These are phyloP conservation scores for Cephalotes varians DNA, from an alignment of 2,888 invertebrate genomes.

Conservation along the genomic window DNA sequence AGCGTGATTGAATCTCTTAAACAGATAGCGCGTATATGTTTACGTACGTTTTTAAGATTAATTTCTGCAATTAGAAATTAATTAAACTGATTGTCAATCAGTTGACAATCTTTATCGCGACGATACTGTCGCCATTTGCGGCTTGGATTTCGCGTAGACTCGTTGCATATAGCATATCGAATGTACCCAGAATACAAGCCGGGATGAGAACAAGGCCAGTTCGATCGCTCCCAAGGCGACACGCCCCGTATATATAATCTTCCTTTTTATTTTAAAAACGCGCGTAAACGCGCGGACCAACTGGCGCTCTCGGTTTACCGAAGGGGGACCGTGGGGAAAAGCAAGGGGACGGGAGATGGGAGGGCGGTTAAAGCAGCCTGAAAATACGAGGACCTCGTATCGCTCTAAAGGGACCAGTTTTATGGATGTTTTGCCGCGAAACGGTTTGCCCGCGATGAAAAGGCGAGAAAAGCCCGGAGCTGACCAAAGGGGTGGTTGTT, in stretches of 20 bases:
- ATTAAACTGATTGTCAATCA: not conserved
- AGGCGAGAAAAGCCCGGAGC: slow-evolving; percentile 53
- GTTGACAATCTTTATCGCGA: not conserved
- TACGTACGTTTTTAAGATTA: not conserved
- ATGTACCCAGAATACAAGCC: slow-evolving; percentile 12
- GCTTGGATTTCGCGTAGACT: slow-evolving; percentile 26
- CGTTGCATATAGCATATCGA: slow-evolving; percentile 26
- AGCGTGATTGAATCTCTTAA: not conserved
- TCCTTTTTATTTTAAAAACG: slow-evolving; percentile 57
- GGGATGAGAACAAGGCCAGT: not conserved
- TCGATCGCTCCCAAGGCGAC: slow-evolving; percentile 41
- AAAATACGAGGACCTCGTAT: slow-evolving; percentile 57
- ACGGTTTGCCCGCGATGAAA: slow-evolving; percentile 50
- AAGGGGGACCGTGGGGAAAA: not conserved
- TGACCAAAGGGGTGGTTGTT: slow-evolving; percentile 48
- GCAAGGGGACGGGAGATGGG: not conserved
- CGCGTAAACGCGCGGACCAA: slow-evolving; percentile 41
- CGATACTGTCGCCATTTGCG: not conserved
- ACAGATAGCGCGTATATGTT: not conserved
- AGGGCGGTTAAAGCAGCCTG: not conserved
- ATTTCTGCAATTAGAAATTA: not conserved
- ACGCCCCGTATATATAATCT: not conserved
- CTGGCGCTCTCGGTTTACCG: slow-evolving; percentile 32
- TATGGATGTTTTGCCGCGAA: slow-evolving; percentile 62
- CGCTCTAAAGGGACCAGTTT: slow-evolving; percentile 62